These are phyloP conservation scores for Columba guinea DNA, from an alignment of 2,797 vertebrate species.

Conservation along the genomic window DNA sequence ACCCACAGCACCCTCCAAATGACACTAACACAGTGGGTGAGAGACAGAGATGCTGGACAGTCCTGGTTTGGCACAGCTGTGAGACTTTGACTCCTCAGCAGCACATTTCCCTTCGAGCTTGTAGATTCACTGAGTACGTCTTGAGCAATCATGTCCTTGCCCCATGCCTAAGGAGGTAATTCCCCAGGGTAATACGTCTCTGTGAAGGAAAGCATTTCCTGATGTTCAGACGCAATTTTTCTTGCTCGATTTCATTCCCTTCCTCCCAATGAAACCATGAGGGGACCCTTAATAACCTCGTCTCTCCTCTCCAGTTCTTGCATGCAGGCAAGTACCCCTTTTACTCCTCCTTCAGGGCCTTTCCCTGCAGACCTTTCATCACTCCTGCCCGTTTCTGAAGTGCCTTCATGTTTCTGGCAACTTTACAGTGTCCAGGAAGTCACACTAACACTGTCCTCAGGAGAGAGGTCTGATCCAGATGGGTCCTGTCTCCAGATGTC, in stretches of 20 bases:
- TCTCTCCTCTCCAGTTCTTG: neutral
- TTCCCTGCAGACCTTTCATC: neutral
- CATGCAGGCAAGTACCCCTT: neutral
- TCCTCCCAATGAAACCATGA: neutral
- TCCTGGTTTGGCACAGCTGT: neutral
- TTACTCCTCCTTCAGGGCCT: neutral
- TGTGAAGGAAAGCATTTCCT: slow-evolving; percentile 33
- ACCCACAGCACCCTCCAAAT: neutral
- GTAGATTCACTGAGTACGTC: accelerated
- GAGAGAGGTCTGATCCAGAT: neutral
- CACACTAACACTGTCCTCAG: neutral
- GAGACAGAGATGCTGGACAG: neutral
- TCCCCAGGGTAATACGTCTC: neutral
- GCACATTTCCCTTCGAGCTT: neutral
- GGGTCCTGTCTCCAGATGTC: slow-evolving; percentile 27
- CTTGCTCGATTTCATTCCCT: slow-evolving; percentile 13
- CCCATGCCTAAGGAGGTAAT: neutral
- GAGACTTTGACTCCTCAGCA: neutral
- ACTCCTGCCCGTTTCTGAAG: neutral
- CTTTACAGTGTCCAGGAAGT: neutral
- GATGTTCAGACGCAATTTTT: neutral
- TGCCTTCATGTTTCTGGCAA: neutral
- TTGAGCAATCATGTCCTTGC: neutral
- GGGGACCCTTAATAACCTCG: neutral
- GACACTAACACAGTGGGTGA: neutral